A percentile compares a stretch with the other conserved stretches of the same genome.
Evolutionary conservation across 2,113 vertebrate species (phyloP).

Genomic region (Nothocercus nigrocapillus): DNA sequence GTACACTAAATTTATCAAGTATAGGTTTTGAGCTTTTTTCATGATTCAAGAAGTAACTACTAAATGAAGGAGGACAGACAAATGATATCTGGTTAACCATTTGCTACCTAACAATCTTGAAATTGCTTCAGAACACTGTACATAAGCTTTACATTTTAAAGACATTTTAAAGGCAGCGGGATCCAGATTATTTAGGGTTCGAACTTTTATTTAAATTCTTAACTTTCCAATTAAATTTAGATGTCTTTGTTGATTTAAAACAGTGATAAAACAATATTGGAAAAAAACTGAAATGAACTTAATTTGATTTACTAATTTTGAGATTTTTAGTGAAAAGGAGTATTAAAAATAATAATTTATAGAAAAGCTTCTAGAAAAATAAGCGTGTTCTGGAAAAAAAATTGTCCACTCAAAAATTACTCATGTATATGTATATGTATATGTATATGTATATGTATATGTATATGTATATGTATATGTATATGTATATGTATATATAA

Average conservation of each 20-base stretch:
- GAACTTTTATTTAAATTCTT: background rate
- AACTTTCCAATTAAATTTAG: background rate
- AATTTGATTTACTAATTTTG: background rate
- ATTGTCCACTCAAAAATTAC: background rate
- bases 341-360: background rate
- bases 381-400: background rate
- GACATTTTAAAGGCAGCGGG: accelerated
- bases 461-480: no score
- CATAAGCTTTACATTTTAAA: background rate
- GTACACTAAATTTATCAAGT: background rate
- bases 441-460: no score
- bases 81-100: background rate
- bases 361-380: background rate
- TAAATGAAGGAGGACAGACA: background rate
- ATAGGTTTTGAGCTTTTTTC: background rate
- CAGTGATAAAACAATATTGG: background rate
- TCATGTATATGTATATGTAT: background rate
- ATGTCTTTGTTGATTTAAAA: background rate
- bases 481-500: no score
- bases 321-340: background rate
- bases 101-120: background rate
- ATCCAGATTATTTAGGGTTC: background rate
- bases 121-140: background rate
- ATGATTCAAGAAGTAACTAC: background rate
- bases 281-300: background rate